A percentile compares a stretch with the other conserved stretches of the same genome.
These are phyloP conservation scores for Cynoglossus semilaevis DNA, from an alignment of 2,113 vertebrate species.

Conservation along the genomic window DNA sequence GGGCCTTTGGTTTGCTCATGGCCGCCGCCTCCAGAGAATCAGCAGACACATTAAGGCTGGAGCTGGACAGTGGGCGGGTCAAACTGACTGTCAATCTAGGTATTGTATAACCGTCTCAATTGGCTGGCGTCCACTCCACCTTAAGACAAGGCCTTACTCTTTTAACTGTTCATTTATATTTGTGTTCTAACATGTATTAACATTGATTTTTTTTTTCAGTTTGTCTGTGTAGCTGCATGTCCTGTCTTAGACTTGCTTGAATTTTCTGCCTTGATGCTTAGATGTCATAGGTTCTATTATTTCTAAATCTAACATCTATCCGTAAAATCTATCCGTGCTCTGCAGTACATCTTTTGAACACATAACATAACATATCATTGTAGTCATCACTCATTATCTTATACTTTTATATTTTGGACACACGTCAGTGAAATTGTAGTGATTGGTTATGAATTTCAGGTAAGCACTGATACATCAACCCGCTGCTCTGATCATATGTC, in stretches of 20 bases:
- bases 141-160: slow-evolving; percentile 63
- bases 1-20: slow-evolving; percentile 91
- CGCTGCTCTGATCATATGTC: slow-evolving; percentile 24
- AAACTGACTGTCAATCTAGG: slow-evolving; percentile 98
- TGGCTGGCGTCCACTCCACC: slow-evolving; percentile 14
- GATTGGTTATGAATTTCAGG: slow-evolving; percentile 40
- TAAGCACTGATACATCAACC: slow-evolving; percentile 15
- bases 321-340: slow-evolving; percentile 78
- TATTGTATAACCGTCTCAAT: slow-evolving; percentile 81
- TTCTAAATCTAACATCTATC: slow-evolving; percentile 57
- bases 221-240: slow-evolving; percentile 79
- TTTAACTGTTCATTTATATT: slow-evolving; percentile 36
- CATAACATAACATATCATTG: slow-evolving; percentile 28
- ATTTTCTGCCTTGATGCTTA: slow-evolving; percentile 79
- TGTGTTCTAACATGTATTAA: slow-evolving; percentile 50
- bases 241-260: slow-evolving; percentile 77
- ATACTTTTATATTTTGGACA: slow-evolving; percentile 14
- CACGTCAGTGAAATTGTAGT: slow-evolving; percentile 7
- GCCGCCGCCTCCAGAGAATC: slow-evolving; percentile 94
- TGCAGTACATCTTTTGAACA: slow-evolving; percentile 87
- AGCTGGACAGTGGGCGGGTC: slow-evolving; percentile 92
- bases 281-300: slow-evolving; percentile 63
- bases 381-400: slow-evolving; percentile 67
- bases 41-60: slow-evolving; percentile 89
- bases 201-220: slow-evolving; percentile 36